These are phyloP conservation scores for Pachypeltis micranthus DNA, from an alignment of 1,140 invertebrate genomes.

Conservation along the genomic window DNA sequence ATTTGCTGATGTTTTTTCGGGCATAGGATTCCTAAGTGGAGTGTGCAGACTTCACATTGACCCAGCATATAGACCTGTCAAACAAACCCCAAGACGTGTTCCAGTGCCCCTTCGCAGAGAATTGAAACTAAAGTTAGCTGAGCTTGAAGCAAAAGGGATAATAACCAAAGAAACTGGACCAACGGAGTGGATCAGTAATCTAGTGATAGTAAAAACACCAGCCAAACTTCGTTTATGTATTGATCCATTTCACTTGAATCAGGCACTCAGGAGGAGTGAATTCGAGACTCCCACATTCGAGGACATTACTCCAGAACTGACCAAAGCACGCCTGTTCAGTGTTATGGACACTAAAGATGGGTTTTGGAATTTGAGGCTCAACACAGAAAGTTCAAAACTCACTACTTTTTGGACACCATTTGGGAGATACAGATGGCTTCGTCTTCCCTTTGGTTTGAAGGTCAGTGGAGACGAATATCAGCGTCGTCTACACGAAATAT, in stretches of 20 bases:
- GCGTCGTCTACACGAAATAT: slow-evolving; percentile 20
- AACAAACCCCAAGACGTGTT: slow-evolving; percentile 23
- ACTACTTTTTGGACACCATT: slow-evolving; percentile 37
- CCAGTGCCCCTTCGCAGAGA: slow-evolving; percentile 21
- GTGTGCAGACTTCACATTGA: not conserved
- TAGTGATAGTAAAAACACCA: slow-evolving; percentile 2
- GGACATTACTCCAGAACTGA: slow-evolving; percentile 18
- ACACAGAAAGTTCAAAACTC: slow-evolving; percentile 12
- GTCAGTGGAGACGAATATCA: slow-evolving; percentile 23
- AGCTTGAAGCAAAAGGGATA: slow-evolving; percentile 23
- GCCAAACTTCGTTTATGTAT: slow-evolving; percentile 1
- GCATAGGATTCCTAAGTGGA: slow-evolving; percentile 4
- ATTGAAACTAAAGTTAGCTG: slow-evolving; percentile 22
- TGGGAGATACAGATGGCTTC: slow-evolving; percentile 33
- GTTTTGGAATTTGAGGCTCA: slow-evolving; percentile 21
- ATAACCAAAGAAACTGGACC: slow-evolving; percentile 26
- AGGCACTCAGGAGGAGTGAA: not conserved
- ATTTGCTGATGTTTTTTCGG: slow-evolving; percentile 12
- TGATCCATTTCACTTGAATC: slow-evolving; percentile 27
- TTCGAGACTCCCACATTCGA: slow-evolving; percentile 5
- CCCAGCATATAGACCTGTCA: slow-evolving; percentile 12
- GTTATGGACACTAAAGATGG: slow-evolving; percentile 23
- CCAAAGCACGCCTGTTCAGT: slow-evolving; percentile 12
- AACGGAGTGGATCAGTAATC: slow-evolving; percentile 25
- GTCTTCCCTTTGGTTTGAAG: slow-evolving; percentile 36